Evolutionary conservation across 2,113 vertebrate species (phyloP).

Genomic region (Gobius niger): DNA sequence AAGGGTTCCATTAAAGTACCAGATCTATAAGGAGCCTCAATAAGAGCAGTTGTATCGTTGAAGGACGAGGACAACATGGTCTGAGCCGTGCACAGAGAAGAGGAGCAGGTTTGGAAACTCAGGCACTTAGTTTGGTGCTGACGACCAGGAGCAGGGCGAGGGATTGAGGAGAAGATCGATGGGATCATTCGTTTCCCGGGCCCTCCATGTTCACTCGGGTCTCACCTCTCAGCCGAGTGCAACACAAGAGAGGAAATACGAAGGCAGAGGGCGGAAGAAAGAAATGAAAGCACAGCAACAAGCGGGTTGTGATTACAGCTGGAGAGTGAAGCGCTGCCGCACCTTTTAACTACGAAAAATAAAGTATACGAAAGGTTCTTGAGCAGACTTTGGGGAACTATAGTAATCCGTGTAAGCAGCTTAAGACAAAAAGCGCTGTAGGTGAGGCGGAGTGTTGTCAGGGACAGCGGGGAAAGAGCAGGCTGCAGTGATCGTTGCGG

Average conservation of each 20-base stretch:
- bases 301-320: constrained; percentile 1
- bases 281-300: constrained; percentile 44
- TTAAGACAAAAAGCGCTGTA: background rate
- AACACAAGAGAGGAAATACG: constrained; percentile 19
- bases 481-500: constrained; percentile 24
- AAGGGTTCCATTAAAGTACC: too few relatives aligned
- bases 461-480: constrained; percentile 10
- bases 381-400: too few relatives aligned
- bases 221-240: constrained; percentile 40
- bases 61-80: constrained; percentile 10
- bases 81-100: constrained; percentile 7
- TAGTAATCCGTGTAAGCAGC: background rate
- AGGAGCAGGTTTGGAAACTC: constrained; percentile 67
- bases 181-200: constrained; percentile 68
- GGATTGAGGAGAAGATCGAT: constrained; percentile 67
- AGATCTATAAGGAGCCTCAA: too few relatives aligned
- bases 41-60: too few relatives aligned
- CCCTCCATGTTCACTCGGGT: constrained; percentile 62
- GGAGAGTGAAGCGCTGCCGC: background rate
- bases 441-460: background rate
- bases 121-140: constrained; percentile 80
- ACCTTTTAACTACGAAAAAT: background rate
- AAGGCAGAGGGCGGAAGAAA: constrained; percentile 27
- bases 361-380: background rate
- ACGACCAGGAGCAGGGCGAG: constrained; percentile 59